Evolutionary conservation across 2,113 vertebrate species (phyloP), one percentile per base, ranked within the genome.

Genomic region (Ameiurus melas): DNA sequence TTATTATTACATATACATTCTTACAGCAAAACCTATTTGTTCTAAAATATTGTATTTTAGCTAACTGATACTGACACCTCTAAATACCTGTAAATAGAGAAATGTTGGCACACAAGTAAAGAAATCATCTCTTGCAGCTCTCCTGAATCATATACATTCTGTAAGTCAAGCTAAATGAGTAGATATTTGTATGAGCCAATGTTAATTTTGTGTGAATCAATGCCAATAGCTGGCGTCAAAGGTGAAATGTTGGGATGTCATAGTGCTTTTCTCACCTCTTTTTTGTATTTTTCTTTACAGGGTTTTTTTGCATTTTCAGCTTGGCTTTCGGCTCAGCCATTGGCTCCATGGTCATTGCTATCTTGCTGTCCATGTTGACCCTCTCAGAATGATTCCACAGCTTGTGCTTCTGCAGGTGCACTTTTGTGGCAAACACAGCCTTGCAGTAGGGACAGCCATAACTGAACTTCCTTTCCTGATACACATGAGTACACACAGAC

Each of bases 351-450:
- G 80, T 90, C 55, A 95, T 95, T 55, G 94, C 95, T 0, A 92
- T 91, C 91, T 93, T 94, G 90, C 92, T 86, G 87, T 95, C 95
- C 89, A 92, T 88, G 70, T 82, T 91, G 79, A 95, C 95, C 57
- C 94, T 93, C 83, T 99, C 97, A 85, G 97, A 94, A 90, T 99
- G 98, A 92, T 98, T 99, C 98, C 97, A 99, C 84, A 97, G 94
- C 78, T 97, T 96, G 93, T 99, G 98, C 92, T 99, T 99, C 92
- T 99, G 97, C 92, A 99, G 95, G 91, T 98, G 98, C 19, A 97
- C 97, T 93, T 98, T 99, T 87, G 98, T 98, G 89, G 96, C 97
- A 92, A 99, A 99, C 81, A 96, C 95, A 0, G 98, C 97, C 94
- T 99, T 97, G 0, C 98, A 99, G 94, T 97, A 97, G 0, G 95